phyloP scores from a whole-genome alignment of 2,888 invertebrate species.

The Chironomus tentans region DNA sequence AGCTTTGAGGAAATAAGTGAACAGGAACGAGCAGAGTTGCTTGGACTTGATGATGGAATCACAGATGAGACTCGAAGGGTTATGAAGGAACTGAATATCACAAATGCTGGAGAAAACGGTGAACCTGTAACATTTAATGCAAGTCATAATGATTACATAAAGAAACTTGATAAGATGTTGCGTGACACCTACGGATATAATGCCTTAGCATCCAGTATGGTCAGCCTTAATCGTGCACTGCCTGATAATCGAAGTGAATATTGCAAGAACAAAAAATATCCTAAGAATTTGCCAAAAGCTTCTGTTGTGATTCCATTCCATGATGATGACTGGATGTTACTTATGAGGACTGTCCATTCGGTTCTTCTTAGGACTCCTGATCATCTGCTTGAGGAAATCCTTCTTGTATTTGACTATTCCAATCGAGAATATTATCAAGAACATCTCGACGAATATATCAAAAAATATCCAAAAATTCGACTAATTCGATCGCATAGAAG shows the following conservation, averaged over 20 bases:
- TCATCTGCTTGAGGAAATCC: neutral
- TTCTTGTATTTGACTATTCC: neutral
- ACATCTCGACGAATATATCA: neutral
- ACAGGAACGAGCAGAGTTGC: too few relatives aligned
- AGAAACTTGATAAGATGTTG: neutral
- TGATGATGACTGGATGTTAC: constrained; percentile 11
- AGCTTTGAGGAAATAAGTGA: neutral
- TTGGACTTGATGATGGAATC: constrained; percentile 9
- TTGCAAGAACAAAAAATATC: constrained; percentile 6
- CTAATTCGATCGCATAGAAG: neutral
- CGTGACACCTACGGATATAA: neutral
- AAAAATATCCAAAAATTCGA: neutral
- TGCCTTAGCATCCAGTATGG: neutral
- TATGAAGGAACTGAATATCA: neutral
- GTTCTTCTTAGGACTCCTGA: neutral
- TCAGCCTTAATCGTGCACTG: neutral
- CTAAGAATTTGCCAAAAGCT: neutral
- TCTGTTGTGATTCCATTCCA: neutral
- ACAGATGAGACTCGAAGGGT: neutral
- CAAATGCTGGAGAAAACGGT: constrained; percentile 2
- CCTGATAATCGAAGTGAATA: neutral
- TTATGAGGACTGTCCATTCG: neutral
- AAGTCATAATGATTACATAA: neutral
- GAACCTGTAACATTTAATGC: neutral
- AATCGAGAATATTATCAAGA: neutral